A percentile compares a stretch with the other conserved stretches of the same genome.
These are phyloP conservation scores for Heliocidaris erythrogramma DNA, from an alignment of 35 echinoderm and acorn worm species.

Conservation along the genomic window DNA sequence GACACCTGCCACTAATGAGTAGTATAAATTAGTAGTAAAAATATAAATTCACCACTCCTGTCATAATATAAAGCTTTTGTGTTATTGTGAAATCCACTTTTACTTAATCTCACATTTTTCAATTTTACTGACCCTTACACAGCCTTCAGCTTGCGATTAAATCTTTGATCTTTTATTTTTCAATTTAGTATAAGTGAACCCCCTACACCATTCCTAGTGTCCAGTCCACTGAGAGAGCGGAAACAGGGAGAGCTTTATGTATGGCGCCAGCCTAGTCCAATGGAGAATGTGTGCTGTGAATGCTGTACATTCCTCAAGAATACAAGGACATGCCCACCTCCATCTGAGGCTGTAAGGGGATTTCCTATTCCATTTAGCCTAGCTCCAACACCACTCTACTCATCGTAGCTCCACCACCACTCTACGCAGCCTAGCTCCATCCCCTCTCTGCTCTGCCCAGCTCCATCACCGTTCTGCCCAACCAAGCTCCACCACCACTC, in stretches of 20 bases:
- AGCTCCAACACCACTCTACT: background rate
- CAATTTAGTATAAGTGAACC: constrained; percentile 25
- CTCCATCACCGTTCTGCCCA: background rate
- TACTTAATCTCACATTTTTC: no score
- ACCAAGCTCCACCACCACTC: background rate
- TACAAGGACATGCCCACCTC: constrained; percentile 1
- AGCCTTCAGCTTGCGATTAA: no score
- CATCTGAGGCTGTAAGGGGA: background rate
- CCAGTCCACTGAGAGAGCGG: background rate
- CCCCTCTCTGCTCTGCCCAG: background rate
- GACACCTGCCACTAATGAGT: no score
- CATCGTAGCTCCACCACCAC: background rate
- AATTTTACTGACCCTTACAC: no score
- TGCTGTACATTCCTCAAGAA: constrained; percentile 44
- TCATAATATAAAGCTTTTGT: no score
- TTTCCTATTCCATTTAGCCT: constrained; percentile 17
- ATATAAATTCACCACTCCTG: no score
- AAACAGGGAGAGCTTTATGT: background rate
- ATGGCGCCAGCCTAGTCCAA: constrained; percentile 10
- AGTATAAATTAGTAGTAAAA: no score
- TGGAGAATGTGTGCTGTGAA: constrained; percentile 47
- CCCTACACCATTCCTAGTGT: constrained; percentile 10
- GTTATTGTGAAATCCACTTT: no score
- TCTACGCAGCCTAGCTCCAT: no score
- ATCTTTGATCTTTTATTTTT: background rate